Evolutionary conservation across 1,140 invertebrate genomes (phyloP), one percentile per base, ranked within the genome.

Genomic region (Chironomus tepperi): DNA sequence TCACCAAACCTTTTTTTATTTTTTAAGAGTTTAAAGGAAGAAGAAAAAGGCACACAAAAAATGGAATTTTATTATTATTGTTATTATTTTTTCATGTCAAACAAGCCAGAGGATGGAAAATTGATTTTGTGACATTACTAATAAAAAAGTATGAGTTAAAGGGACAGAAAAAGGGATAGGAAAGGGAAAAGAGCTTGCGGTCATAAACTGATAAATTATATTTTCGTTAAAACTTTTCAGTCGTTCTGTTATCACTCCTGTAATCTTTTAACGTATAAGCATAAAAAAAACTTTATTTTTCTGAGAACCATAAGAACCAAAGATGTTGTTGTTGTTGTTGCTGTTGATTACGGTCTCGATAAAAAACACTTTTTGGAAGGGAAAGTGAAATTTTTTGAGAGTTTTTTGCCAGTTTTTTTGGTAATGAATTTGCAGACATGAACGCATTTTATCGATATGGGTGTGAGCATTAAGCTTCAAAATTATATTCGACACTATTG

Each of bases 1-100:
- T 90, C 88, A 72, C 87, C 88, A 78, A 89, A 87, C 75, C 89
- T 90, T 85, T 70, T 84, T 86, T 79, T 2, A 34, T 34, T 34
- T 34, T 34, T 77, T 74, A 73, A 74, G 43, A 76, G 75, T 64
- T n/a, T n/a, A n/a, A n/a, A 42, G 74, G 12, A 74, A 7, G n/a
- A 34, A 34, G 57, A 74, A 42, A 16, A 16, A 75, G 10, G 21
- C 34, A 72, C 7, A 21, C 47, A 57, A 57, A 57, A 57, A 57
- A 5, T 12, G n/a, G 47, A 57, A 57, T 34, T 34, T 34, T 34
- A 34, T 34, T 34, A 34, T 34, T 34, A 34, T 34, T 34, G 24
- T 34, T 34, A 34, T 34, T 34, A 34, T 5, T 34, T 34, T 34
- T 34, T 34, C 24, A 34, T 34, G 24, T 34, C 24, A 34, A 34